Percentiles rank a stretch among this genome's conserved stretches.
These are phyloP conservation scores for Protobothrops mucrosquamatus DNA, from an alignment of 2,113 vertebrate species.

Conservation along the genomic window DNA sequence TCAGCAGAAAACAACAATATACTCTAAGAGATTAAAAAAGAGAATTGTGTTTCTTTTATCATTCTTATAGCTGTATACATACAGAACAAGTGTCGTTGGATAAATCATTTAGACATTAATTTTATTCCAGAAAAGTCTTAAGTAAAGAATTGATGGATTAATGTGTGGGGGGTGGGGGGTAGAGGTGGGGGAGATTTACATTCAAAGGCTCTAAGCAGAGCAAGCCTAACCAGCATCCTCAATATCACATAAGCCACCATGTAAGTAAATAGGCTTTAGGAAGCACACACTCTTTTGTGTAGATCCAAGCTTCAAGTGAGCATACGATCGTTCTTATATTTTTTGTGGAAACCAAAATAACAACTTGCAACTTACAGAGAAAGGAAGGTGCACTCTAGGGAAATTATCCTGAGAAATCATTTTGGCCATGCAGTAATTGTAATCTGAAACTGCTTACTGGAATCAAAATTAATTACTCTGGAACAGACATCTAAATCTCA, in stretches of 20 bases:
- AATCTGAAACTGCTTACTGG: not conserved
- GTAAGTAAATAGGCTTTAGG: not conserved
- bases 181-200: not conserved
- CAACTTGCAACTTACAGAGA: not conserved
- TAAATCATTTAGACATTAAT: not conserved
- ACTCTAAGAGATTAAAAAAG: not conserved
- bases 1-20: not conserved
- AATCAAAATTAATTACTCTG: not conserved
- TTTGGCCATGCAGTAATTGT: not conserved
- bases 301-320: not conserved
- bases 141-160: too few species aligned
- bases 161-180: too few species aligned
- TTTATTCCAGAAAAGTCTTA: not conserved
- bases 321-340: not conserved
- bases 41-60: not conserved
- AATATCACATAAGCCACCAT: not conserved
- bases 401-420: not conserved
- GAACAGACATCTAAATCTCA: not conserved
- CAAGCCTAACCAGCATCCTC: not conserved
- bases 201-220: not conserved
- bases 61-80: not conserved
- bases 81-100: not conserved
- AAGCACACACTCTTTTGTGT: not conserved
- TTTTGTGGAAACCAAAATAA: not conserved
- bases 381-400: not conserved